Evolutionary conservation across 1,140 invertebrate genomes (phyloP).

Genomic region (Heliconius melpomene): DNA sequence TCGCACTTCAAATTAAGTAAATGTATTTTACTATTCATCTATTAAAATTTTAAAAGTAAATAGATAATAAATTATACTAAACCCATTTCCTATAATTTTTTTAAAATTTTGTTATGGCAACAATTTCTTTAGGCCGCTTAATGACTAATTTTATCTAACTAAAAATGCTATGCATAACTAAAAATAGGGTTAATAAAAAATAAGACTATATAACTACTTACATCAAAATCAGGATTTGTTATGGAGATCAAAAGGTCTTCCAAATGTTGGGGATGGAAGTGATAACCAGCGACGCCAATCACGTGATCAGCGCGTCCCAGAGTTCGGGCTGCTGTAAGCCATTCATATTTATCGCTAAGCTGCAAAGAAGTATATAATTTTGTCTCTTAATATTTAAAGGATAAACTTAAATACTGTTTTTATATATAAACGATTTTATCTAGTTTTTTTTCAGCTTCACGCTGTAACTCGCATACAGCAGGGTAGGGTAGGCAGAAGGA

Average conservation of each 20-base stretch:
- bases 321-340: conserved; percentile 64
- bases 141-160: too few species aligned
- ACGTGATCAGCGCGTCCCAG: conserved; percentile 49
- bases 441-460: too few species aligned
- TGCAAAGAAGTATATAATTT: conserved; percentile 20
- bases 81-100: too few species aligned
- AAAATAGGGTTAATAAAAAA: too few species aligned
- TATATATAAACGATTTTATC: too few species aligned
- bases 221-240: conserved; percentile 48
- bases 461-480: too few species aligned
- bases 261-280: conserved; percentile 64
- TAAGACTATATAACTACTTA: not conserved
- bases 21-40: not conserved
- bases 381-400: not conserved
- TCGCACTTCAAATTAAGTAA: conserved; percentile 23
- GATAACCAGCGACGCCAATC: conserved; percentile 67
- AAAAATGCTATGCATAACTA: too few species aligned
- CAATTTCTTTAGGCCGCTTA: too few species aligned
- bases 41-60: not conserved
- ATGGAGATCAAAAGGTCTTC: conserved; percentile 59
- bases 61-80: too few species aligned
- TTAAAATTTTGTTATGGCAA: too few species aligned
- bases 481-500: too few species aligned
- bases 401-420: too few species aligned
- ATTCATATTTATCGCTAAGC: conserved; percentile 52